phyloP scores from a whole-genome alignment of 2,888 invertebrate species.

The Meandrusa payeni region DNA sequence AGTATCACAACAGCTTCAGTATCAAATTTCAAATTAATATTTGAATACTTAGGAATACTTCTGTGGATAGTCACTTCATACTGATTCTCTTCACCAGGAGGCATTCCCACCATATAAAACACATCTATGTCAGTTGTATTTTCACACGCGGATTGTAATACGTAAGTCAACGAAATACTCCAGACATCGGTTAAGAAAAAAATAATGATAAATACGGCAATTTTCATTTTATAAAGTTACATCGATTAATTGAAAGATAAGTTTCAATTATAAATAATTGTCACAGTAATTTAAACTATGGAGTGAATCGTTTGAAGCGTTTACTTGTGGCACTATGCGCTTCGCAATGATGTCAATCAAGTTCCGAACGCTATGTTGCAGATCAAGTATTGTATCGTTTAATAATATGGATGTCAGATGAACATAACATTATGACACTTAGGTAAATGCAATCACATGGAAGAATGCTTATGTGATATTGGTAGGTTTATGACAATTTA shows the following conservation, averaged over 20 bases:
- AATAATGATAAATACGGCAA: not conserved
- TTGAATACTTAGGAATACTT: constrained; percentile 8
- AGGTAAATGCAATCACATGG: too few species aligned
- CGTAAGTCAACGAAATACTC: constrained; percentile 17
- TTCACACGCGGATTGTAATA: constrained; percentile 16
- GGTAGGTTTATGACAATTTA: too few species aligned
- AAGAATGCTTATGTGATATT: too few species aligned
- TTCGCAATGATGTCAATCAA: constrained; percentile 1
- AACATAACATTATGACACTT: too few species aligned
- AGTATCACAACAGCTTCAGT: constrained; percentile 19
- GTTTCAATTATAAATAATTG: not conserved
- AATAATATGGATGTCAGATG: too few species aligned
- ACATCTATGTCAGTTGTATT: constrained; percentile 9
- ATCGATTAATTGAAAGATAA: too few species aligned
- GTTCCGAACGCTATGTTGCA: not conserved
- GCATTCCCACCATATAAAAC: constrained; percentile 7
- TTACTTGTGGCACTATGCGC: not conserved
- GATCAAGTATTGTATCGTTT: not conserved
- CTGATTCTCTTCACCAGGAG: constrained; percentile 21
- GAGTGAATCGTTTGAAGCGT: not conserved
- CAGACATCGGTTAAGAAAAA: constrained; percentile 2
- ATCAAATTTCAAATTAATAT: constrained; percentile 21
- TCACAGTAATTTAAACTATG: not conserved
- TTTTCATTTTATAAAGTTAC: constrained; percentile 7
- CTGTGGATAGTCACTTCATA: constrained; percentile 8